These are phyloP conservation scores for Python bivittatus DNA, from an alignment of 2,113 vertebrate species.

Conservation along the genomic window DNA sequence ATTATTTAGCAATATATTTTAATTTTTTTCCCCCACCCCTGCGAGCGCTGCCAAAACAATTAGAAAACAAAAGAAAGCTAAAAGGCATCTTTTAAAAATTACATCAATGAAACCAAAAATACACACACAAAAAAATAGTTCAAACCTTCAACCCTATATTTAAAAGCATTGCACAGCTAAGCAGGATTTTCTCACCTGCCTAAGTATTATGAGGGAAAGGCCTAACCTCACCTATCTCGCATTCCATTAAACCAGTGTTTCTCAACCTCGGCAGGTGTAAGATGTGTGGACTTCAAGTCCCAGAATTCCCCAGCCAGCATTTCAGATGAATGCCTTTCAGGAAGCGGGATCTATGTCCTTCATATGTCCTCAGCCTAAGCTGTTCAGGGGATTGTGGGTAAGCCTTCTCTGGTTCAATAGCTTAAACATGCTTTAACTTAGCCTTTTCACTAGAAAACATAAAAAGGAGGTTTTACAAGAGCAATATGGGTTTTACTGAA, in stretches of 20 bases:
- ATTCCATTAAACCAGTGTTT: background rate
- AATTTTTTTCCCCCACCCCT: background rate
- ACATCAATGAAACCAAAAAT: background rate
- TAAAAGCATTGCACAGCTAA: background rate
- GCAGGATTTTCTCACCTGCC: background rate
- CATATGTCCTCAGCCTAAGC: no score
- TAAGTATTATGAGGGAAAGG: background rate
- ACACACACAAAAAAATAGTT: background rate
- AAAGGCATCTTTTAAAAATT: background rate
- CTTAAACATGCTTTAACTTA: no score
- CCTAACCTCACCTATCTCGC: background rate
- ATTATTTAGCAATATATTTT: background rate
- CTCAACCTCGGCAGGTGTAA: no score
- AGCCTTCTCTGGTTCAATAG: no score
- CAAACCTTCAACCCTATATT: background rate
- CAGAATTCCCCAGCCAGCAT: no score
- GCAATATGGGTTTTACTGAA: no score
- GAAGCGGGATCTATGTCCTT: no score
- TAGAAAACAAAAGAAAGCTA: background rate
- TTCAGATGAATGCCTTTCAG: background rate
- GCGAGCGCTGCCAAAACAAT: background rate
- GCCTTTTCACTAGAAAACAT: no score
- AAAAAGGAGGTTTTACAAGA: no score
- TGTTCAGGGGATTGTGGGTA: no score
- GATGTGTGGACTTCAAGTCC: no score